Conservation (phyloP, 2,888 invertebrate genomes). For the Patella depressa region DNA sequence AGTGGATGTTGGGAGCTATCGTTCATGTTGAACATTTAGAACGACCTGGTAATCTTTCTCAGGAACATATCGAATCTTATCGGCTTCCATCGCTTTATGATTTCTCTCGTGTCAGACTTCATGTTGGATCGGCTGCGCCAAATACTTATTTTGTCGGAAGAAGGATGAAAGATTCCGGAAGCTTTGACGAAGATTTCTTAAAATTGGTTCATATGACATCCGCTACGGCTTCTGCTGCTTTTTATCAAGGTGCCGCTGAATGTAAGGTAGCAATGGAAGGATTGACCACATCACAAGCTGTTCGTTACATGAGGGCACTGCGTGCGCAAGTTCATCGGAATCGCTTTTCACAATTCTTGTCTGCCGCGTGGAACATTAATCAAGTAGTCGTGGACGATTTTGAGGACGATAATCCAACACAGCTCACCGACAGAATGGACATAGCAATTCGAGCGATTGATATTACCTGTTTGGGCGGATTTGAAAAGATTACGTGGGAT, state of each 20-base stretch:
- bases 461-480: conserved; percentile 42
- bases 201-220: conserved; percentile 50
- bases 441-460: conserved; percentile 46
- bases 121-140: conserved; percentile 48
- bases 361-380: conserved; percentile 54
- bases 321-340: conserved; percentile 43
- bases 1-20: conserved; percentile 54
- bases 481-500: conserved; percentile 42
- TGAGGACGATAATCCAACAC: conserved; percentile 18
- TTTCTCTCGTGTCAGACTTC: conserved; percentile 49
- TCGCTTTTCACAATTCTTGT: conserved; percentile 41
- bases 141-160: conserved; percentile 51
- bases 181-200: conserved; percentile 50
- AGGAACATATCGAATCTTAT: conserved; percentile 50
- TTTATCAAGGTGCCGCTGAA: conserved; percentile 51
- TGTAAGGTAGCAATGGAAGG: conserved; percentile 52
- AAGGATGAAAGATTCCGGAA: conserved; percentile 47
- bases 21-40: conserved; percentile 57
- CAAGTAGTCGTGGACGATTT: conserved; percentile 44
- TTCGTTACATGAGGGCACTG: conserved; percentile 45
- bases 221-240: conserved; percentile 46
- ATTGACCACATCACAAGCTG: conserved; percentile 45
- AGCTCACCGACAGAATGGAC: conserved; percentile 39
- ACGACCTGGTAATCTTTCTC: conserved; percentile 42
- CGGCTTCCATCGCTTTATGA: conserved; percentile 49